Evolutionary conservation across 2,113 vertebrate species (phyloP), one percentile per base, ranked within the genome.

Genomic region (Tragelaphus scriptus): DNA sequence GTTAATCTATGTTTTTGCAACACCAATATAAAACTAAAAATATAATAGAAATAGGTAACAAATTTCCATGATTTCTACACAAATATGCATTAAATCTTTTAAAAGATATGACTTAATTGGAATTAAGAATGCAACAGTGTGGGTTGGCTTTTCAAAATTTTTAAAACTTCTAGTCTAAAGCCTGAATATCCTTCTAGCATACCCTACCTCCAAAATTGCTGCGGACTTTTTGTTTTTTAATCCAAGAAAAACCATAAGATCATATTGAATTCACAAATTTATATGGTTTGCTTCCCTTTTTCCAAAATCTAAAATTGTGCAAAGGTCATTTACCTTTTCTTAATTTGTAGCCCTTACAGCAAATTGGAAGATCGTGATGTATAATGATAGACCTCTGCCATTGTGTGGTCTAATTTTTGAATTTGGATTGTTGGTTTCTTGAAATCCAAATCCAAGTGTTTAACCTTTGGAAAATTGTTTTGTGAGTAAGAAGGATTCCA

Each of bases 401-500:
- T 90, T 36, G 5, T 65, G 19, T 95, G 82, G 53, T 86, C 65
- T 71, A 61, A 17, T 88, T 88, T 25, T 51, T 75, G 32, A 95
- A 91, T 95, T 92, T 94, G 68, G 28, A 89, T 92, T 94, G 95
- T 36, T 81, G 49, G 1, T 63, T 91, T 80, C 58, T 93, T 97
- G 32, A 91, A 95, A 85, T 85, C 15, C 44, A 90, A 58, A 30
- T 85, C 21, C 85, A 79, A 94, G 4, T 94, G 8, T 95, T 95
- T 96, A 53, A 81, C 32, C 9, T 85, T 81, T 85, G 86, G 53
- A 88, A 91, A 94, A 85, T 55, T 16, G 7, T 96, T 77, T 82
- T 79, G 58, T 96, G n/a, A 79, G 12, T 94, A 84, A 95, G 53
- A 63, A 85, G 55, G 10, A 65, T 85, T 85, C 77, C 44, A 95